phyloP scores from a whole-genome alignment of 2,797 vertebrate species.

The Malurus splendens region DNA sequence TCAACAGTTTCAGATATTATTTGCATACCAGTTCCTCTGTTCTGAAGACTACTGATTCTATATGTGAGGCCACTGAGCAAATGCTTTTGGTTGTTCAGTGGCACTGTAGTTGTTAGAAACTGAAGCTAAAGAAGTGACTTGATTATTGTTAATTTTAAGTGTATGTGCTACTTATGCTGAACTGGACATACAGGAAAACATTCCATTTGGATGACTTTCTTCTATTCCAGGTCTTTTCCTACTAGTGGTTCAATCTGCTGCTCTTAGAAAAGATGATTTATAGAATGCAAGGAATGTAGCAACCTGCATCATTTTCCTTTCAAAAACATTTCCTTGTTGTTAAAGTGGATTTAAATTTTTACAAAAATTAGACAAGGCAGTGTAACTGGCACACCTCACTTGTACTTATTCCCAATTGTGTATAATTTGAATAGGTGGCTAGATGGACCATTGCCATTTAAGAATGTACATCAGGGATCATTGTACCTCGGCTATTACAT shows the following conservation, averaged over 20 bases:
- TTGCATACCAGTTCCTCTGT: slow-evolving; percentile 68
- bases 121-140: slow-evolving; percentile 70
- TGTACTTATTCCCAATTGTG: slow-evolving; percentile 73
- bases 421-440: slow-evolving; percentile 81
- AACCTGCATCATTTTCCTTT: slow-evolving; percentile 76
- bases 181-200: slow-evolving; percentile 75
- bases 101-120: slow-evolving; percentile 63
- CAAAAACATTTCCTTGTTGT: slow-evolving; percentile 73
- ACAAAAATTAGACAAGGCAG: slow-evolving; percentile 77
- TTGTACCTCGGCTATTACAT: slow-evolving; percentile 99
- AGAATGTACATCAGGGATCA: slow-evolving; percentile 99
- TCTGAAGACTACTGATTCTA: slow-evolving; percentile 78
- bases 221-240: slow-evolving; percentile 77
- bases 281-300: slow-evolving; percentile 83
- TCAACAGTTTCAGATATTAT: slow-evolving; percentile 60
- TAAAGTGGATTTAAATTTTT: slow-evolving; percentile 76
- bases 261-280: slow-evolving; percentile 77
- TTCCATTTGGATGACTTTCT: slow-evolving; percentile 77
- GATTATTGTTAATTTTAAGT: slow-evolving; percentile 71
- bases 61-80: slow-evolving; percentile 66
- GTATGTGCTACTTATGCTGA: slow-evolving; percentile 74
- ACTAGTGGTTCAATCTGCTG: slow-evolving; percentile 80
- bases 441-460: slow-evolving; percentile 92
- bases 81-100: slow-evolving; percentile 66
- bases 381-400: slow-evolving; percentile 82